Base-by-base conservation (phyloP, 2,113 vertebrate genomes). In the Lampris megalopsis region DNA sequence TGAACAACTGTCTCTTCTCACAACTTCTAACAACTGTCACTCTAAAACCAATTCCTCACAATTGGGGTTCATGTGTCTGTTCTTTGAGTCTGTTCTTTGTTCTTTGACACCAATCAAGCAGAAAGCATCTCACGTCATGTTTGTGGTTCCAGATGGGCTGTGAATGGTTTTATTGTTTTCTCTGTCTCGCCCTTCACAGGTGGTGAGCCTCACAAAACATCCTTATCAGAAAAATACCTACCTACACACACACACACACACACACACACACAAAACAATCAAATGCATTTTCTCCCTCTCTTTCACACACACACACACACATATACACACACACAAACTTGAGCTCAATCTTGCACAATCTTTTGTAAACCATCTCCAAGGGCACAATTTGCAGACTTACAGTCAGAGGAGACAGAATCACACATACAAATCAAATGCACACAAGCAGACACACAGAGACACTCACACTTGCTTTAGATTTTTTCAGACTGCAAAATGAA, bases 1-100 rank as follows among this genome's bases (percentile, higher is more conserved):
- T 24, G 24, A 24, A 24, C 24, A 24, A 24, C 24, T 24, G 24
- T 24, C 24, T 24, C 24, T 24, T 24, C 24, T 24, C 24, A 24
- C 24, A 24, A 24, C 24, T 24, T 24, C 24, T 24, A 24, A 24
- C 24, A 24, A 24, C 24, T 24, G 24, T 24, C 41, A 62, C 13
- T 72, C 41, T 50, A 69, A 24, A 58, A 65, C 7, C 45, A 53
- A 65, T 74, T 75, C 58, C 50, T 50, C n/a, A 63, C 24, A 24
- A 24, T 24, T 24, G 24, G 24, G 24, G 24, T 24, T 24, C 24
- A 24, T 24, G 24, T 24, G 59, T 73, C 58, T 80, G 67, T 48
- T 53, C 2, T 9, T 36, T 52, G 7, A 36, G 50, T 58, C 54
- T 75, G 53, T 1, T 68, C 45, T 72, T 56, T 43, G 62, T 63